Evolutionary conservation across 1,140 invertebrate genomes (phyloP).

Genomic region (Bombus soroeensis): DNA sequence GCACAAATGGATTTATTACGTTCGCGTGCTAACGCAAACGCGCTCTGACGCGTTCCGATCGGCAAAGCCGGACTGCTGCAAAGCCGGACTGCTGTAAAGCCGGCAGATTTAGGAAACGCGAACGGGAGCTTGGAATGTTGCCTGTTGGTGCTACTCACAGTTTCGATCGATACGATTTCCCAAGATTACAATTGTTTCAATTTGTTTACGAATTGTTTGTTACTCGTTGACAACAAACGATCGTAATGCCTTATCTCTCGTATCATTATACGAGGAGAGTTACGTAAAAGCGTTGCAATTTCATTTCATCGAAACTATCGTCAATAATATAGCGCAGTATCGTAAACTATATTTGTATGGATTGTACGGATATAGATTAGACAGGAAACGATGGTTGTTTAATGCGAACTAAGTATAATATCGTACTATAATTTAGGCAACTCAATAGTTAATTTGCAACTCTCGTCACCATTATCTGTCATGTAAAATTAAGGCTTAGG

Average conservation of each 20-base stretch:
- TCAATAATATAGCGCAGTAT: no score
- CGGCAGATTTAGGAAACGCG: background rate
- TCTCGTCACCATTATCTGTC: no score
- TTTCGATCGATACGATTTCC: background rate
- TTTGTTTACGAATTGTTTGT: background rate
- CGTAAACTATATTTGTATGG: no score
- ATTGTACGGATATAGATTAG: no score
- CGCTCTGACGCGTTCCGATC: constrained; percentile 10
- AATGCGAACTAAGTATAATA: no score
- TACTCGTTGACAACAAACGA: background rate
- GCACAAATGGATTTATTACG: constrained; percentile 40
- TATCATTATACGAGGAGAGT: background rate
- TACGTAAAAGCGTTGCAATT: background rate
- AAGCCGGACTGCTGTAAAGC: background rate
- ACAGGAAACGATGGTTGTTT: no score
- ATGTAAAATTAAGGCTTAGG: no score
- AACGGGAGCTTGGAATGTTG: background rate
- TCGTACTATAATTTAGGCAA: no score
- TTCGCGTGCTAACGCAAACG: constrained; percentile 12
- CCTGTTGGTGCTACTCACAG: no score
- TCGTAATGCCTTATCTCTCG: background rate
- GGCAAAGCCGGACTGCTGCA: background rate
- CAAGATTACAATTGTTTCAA: constrained; percentile 4
- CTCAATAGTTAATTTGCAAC: no score
- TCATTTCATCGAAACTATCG: background rate